phyloP scores from a whole-genome alignment of 1,140 invertebrate species.

The Cherax quadricarinatus region DNA sequence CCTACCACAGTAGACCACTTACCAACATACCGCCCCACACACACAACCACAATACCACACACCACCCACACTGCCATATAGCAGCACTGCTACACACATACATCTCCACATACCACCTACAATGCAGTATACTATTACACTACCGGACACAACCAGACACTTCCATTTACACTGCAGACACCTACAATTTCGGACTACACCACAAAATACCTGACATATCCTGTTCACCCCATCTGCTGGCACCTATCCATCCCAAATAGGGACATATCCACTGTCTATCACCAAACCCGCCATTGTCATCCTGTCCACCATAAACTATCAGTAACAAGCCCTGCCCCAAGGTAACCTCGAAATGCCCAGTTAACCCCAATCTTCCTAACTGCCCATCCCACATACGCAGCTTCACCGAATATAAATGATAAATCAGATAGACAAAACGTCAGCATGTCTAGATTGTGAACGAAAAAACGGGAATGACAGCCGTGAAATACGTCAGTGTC shows the following conservation, averaged over 20 bases:
- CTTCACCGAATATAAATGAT: not conserved
- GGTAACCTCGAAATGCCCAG: not conserved
- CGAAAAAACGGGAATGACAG: not conserved
- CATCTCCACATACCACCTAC: not conserved
- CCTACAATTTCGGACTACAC: not conserved
- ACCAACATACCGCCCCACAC: not conserved
- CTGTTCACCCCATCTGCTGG: not conserved
- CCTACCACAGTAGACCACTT: too few species aligned
- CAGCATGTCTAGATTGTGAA: not conserved
- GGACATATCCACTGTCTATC: not conserved
- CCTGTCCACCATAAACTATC: not conserved
- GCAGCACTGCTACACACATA: not conserved
- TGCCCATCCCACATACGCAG: not conserved
- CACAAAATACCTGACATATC: not conserved
- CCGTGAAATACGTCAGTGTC: not conserved
- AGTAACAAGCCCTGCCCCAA: not conserved
- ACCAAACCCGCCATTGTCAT: not conserved
- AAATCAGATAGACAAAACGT: not conserved
- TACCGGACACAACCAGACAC: too few species aligned
- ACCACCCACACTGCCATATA: not conserved
- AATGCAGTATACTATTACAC: not conserved
- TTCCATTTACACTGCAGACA: not conserved
- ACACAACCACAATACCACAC: not conserved
- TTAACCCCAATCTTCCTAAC: not conserved
- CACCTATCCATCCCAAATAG: not conserved